Evolutionary conservation across 2,113 vertebrate genomes (phyloP), one percentile per base, ranked within the genome.

Genomic region (Mormyrus iriodes): DNA sequence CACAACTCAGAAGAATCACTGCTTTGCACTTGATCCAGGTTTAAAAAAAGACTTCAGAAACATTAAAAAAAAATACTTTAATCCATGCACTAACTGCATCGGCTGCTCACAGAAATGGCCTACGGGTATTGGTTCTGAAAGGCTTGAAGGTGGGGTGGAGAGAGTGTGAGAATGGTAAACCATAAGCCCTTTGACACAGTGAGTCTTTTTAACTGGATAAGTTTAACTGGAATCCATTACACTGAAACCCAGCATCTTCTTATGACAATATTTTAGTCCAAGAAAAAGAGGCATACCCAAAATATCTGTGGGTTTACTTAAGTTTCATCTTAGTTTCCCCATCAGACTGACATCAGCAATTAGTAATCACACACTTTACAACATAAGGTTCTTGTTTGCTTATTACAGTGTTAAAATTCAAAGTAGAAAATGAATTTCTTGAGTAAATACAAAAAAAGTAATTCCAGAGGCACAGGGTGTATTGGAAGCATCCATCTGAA

Each of bases 401-500:
- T 55, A 49, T 42, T 82, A 51, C 88, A 88, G 88, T 82, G 69
- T 88, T 52, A 83, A 61, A 49, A 42, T 46, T 24, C 27, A 35
- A 73, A 88, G n/a, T 51, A 88, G 4, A 88, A 88, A 65, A 49
- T 46, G 65, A 88, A 88, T 69, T 2, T 53, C 19, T 15, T 55
- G 46, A 42, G 88, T 42, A 53, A 83, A 42, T 24, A 83, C 73
- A 88, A 88, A 48, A 39, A 48, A 39, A 55, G 73, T 31, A 31
- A 83, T 88, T 51, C 46, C 15, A 88, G 69, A 88, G 88, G 88
- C 88, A 88, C 88, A 53, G 27, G 88, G 73, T 88, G 69, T 69
- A 83, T n/a, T 53, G 21, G 87, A 65, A 88, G 87, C 17, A n/a
- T 88, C 87, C 87, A 79, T 51, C 46, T 31, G 65, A 69, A 79